These are phyloP conservation scores for Sarcophaga subvicina DNA, from an alignment of 2,888 invertebrate genomes.

Conservation along the genomic window DNA sequence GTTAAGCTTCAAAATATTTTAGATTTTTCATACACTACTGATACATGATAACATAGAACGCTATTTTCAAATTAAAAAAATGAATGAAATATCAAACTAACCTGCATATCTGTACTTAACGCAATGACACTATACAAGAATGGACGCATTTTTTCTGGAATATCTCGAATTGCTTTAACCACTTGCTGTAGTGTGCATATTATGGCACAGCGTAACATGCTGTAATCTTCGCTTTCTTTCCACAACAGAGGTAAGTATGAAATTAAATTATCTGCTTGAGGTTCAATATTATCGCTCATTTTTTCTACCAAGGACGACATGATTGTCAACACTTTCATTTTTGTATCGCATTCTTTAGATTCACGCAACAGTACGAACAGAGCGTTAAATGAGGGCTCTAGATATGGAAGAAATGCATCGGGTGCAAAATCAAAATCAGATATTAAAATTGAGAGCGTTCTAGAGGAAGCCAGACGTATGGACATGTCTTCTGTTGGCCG, in stretches of 20 bases:
- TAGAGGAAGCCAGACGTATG: slow-evolving; percentile 93
- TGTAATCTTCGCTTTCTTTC: slow-evolving; percentile 93
- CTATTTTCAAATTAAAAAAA: no score
- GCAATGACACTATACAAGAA: slow-evolving; percentile 87
- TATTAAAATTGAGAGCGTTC: slow-evolving; percentile 91
- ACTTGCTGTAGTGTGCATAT: slow-evolving; percentile 91
- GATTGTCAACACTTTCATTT: slow-evolving; percentile 96
- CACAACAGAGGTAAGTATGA: slow-evolving; percentile 94
- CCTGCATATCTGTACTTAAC: slow-evolving; percentile 89
- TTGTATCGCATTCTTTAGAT: slow-evolving; percentile 95
- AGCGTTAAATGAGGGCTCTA: slow-evolving; percentile 89
- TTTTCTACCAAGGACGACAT: slow-evolving; percentile 95
- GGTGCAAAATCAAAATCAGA: slow-evolving; percentile 96
- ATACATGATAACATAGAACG: no score
- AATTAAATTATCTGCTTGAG: slow-evolving; percentile 87
- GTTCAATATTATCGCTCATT: slow-evolving; percentile 88
- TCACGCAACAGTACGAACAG: slow-evolving; percentile 93
- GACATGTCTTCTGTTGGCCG: slow-evolving; percentile 92
- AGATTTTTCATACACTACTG: no score
- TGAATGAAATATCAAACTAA: slow-evolving; percentile 52
- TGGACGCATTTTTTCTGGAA: slow-evolving; percentile 84
- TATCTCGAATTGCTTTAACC: slow-evolving; percentile 88
- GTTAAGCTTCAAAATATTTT: no score
- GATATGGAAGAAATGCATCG: slow-evolving; percentile 92
- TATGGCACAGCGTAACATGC: slow-evolving; percentile 95